Conservation (phyloP, 2,113 vertebrate species). For the Albula glossodonta region DNA sequence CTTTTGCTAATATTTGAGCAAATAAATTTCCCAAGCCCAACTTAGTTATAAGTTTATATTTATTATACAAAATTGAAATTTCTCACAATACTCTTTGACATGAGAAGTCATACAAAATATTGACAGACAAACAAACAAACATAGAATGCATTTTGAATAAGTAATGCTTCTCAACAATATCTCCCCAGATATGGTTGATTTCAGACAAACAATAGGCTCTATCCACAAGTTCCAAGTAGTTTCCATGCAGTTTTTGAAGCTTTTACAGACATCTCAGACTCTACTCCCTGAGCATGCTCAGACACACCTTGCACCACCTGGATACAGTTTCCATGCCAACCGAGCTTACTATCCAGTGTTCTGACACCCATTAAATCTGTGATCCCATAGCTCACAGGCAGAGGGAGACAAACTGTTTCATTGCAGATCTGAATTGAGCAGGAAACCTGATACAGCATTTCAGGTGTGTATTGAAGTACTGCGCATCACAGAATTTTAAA, state of each 20-base stretch:
- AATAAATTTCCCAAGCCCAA: background rate
- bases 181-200: conserved; percentile 60
- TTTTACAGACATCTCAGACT: conserved; percentile 54
- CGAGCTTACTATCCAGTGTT: conserved; percentile 40
- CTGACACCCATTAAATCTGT: conserved; percentile 39
- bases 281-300: conserved; percentile 61
- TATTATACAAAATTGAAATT: conserved; percentile 72
- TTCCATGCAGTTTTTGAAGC: conserved; percentile 66
- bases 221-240: conserved; percentile 50
- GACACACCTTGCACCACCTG: conserved; percentile 55
- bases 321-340: conserved; percentile 63
- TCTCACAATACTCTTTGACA: conserved; percentile 64
- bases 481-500: conserved; percentile 10
- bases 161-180: conserved; percentile 64
- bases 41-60: conserved; percentile 72
- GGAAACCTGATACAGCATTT: conserved; percentile 5
- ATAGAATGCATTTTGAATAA: conserved; percentile 71
- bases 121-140: conserved; percentile 59
- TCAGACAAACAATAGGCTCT: conserved; percentile 60
- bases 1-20: background rate
- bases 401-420: conserved; percentile 47
- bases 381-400: conserved; percentile 44
- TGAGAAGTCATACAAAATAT: conserved; percentile 72
- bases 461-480: conserved; percentile 18
- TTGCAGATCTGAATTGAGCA: conserved; percentile 6